These are phyloP conservation scores for Poeciliopsis infans DNA, from an alignment of 2,797 vertebrate genomes.

Conservation along the genomic window DNA sequence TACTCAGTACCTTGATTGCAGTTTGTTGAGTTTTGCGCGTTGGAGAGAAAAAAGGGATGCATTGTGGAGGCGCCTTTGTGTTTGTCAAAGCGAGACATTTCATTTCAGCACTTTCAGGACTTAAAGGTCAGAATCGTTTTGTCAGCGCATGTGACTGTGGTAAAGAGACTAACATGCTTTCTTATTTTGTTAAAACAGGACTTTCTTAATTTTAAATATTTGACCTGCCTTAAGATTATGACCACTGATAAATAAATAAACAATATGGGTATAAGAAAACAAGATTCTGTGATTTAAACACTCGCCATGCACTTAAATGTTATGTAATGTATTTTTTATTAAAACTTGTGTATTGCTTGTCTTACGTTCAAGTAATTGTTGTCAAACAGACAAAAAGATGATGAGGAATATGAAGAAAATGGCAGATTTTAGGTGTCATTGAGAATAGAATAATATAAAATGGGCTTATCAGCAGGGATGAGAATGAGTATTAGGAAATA, in stretches of 20 bases:
- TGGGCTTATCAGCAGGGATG: not conserved
- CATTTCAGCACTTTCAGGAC: conserved; percentile 37
- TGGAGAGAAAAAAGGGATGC: not conserved
- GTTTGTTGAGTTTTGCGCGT: not conserved
- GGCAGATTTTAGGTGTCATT: not conserved
- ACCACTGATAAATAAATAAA: not conserved
- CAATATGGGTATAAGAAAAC: not conserved
- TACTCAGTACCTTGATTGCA: conserved; percentile 3
- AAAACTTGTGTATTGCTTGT: not conserved
- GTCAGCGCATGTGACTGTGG: conserved; percentile 19
- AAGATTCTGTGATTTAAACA: not conserved
- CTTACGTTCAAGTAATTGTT: not conserved
- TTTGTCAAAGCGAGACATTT: conserved; percentile 11
- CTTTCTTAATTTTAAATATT: not conserved
- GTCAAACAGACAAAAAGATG: not conserved
- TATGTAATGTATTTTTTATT: not conserved
- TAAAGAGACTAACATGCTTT: conserved; percentile 16
- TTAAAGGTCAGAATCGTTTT: conserved; percentile 39
- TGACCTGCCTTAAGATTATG: not conserved
- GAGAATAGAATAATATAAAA: not conserved
- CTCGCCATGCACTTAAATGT: not conserved
- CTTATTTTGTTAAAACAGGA: conserved; percentile 13
- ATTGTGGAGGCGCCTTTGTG: conserved; percentile 19
- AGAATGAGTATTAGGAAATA: not conserved
- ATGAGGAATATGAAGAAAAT: not conserved